Conservation (phyloP, 2,113 vertebrate genomes). For the Onychostoma macrolepis region DNA sequence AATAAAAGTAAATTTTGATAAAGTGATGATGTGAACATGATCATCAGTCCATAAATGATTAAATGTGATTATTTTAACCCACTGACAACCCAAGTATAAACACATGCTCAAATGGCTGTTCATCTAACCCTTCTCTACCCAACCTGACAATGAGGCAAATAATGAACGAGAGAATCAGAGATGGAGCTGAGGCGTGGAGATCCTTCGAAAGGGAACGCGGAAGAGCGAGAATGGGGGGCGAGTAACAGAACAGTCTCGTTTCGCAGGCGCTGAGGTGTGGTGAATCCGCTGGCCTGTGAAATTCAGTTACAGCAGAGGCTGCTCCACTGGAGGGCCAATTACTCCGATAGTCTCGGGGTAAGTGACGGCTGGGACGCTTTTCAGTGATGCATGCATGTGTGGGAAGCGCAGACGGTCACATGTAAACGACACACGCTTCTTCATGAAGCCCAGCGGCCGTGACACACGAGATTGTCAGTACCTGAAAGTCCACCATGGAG, state of each 20-base stretch:
- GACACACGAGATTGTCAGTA: constrained; percentile 49
- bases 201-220: background rate
- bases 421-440: background rate
- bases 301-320: constrained; percentile 58
- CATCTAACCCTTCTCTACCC: constrained; percentile 1
- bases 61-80: constrained; percentile 13
- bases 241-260: constrained; percentile 61
- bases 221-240: background rate
- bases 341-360: constrained; percentile 63
- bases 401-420: constrained; percentile 42
- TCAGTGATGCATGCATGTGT: constrained; percentile 55
- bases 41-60: constrained; percentile 11
- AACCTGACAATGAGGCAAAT: constrained; percentile 22
- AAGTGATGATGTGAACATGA: background rate
- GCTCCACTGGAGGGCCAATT: constrained; percentile 69
- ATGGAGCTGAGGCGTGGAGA: background rate
- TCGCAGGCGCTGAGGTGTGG: constrained; percentile 61
- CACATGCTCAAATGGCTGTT: background rate
- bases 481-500: constrained; percentile 88
- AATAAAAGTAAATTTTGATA: background rate
- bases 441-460: background rate
- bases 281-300: constrained; percentile 65
- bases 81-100: background rate
- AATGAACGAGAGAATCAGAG: background rate
- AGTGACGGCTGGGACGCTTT: constrained; percentile 60